Evolutionary conservation across 2,113 vertebrate genomes (phyloP), one percentile per base, ranked within the genome.

Genomic region (Cyanoramphus novaezelandiae): DNA sequence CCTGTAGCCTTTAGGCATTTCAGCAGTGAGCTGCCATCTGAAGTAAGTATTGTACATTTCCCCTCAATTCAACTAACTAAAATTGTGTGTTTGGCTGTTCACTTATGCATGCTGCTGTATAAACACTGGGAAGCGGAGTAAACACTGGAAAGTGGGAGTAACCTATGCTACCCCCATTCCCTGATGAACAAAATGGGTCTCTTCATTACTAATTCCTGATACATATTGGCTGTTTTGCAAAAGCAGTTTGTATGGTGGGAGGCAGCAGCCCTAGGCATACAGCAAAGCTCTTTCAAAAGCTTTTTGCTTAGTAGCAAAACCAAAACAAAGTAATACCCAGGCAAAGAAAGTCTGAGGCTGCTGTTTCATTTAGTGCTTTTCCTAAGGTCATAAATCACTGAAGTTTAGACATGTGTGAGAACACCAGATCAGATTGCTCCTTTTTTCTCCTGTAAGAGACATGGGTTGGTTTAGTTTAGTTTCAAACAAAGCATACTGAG

Each of bases 221-320:
- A 18, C 8, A 6, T 43, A 25, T 2, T 60, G 43, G 37, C 27
- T 72, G 21, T 33, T 72, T 37, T 25, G 29, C 47, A 63, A 76
- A 71, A 60, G 13, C 17, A 15, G 29, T 41, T 63, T 50, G 29
- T 82, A 3, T 9, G 17, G 37, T 41, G 59, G 33, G 47, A 39
- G 41, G 39, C 41, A 27, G 52, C 0, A 0, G 49, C 27, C 72
- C 10, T 31, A 18, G 47, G 37, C 23, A 17, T 37, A 41, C 17
- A 44, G 43, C 70, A 86, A 41, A 17, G 7, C 35, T 47, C 39
- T 44, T 52, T 67, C 10, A 62, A 78, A 82, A 68, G 25, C 49
- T 52, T 79, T 27, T 79, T 27, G 15, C 49, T 59, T 78, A 37
- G 15, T 14, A 83, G 59, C 41, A 62, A 88, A 80, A 35, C 44